Evolutionary conservation across 2,888 invertebrate genomes (phyloP).

Genomic region (Tromatobia lineatoria): DNA sequence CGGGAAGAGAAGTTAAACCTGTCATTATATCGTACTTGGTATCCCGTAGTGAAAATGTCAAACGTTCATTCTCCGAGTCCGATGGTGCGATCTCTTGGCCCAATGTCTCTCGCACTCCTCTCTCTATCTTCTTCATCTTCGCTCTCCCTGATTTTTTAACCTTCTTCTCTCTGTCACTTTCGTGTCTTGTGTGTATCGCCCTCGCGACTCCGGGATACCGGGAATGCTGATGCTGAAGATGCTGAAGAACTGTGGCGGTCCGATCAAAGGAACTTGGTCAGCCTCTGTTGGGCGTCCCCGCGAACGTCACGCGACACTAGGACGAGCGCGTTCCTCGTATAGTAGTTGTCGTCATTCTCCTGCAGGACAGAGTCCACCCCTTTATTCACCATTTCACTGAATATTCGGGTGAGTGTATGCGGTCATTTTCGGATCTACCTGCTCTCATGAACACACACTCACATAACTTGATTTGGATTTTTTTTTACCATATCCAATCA

Average conservation of each 20-base stretch:
- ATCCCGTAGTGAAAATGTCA: conserved; percentile 84
- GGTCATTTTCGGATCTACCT: not conserved
- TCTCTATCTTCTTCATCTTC: conserved; percentile 35
- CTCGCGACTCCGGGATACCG: conserved; percentile 53
- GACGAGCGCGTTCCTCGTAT: conserved; percentile 29
- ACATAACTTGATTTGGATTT: conserved; percentile 20
- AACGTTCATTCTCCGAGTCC: conserved; percentile 76
- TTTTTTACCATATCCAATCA: conserved; percentile 41
- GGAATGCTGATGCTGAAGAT: conserved; percentile 46
- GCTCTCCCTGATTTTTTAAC: not conserved
- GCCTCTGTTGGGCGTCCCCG: conserved; percentile 61
- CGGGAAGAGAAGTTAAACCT: conserved; percentile 80
- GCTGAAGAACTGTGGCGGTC: conserved; percentile 54
- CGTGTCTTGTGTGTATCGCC: conserved; percentile 53
- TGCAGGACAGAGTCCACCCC: conserved; percentile 36
- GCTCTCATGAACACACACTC: conserved; percentile 7
- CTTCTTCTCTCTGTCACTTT: conserved; percentile 49
- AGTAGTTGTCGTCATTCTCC: conserved; percentile 46
- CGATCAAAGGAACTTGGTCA: conserved; percentile 55
- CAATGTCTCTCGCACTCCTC: conserved; percentile 43
- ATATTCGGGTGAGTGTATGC: not conserved
- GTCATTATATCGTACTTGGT: conserved; percentile 82
- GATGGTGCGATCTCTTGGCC: conserved; percentile 68
- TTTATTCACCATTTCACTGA: conserved; percentile 38
- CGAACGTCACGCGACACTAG: conserved; percentile 64